Percentiles rank a stretch among this genome's conserved stretches.
These are phyloP conservation scores for Oceanites oceanicus DNA, from an alignment of 2,113 vertebrate genomes.

Conservation along the genomic window DNA sequence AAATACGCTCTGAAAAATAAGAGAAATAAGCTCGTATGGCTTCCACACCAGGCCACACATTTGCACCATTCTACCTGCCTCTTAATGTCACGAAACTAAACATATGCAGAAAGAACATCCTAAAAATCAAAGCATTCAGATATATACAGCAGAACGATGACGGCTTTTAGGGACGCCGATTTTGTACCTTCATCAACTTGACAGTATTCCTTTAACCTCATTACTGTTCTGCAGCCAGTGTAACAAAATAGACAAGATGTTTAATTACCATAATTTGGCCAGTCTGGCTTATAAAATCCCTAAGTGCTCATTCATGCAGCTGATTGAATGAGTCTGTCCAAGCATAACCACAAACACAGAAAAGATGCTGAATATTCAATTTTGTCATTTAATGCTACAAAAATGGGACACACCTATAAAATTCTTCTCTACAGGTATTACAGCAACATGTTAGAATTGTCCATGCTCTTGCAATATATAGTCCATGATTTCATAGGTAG, in stretches of 20 bases:
- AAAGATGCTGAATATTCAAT: background rate
- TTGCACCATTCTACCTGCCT: background rate
- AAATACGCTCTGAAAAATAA: background rate
- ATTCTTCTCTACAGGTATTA: background rate
- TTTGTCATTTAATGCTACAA: background rate
- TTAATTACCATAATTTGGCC: constrained; percentile 41
- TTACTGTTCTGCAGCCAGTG: background rate
- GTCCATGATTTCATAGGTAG: background rate
- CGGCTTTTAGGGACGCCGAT: background rate
- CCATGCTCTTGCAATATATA: accelerated
- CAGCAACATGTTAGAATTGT: background rate
- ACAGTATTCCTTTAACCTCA: constrained; percentile 15
- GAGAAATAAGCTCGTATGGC: background rate
- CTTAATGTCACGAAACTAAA: background rate
- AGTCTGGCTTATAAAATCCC: background rate
- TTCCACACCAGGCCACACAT: background rate
- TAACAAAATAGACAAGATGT: constrained; percentile 16
- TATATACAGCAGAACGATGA: accelerated
- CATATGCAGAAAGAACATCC: background rate
- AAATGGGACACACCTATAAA: accelerated
- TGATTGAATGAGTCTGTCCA: constrained; percentile 34
- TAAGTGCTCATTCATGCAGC: constrained; percentile 18
- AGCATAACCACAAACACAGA: background rate
- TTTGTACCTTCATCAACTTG: background rate
- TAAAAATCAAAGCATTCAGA: background rate